These are phyloP conservation scores for Neomorphus geoffroyi DNA, from an alignment of 2,797 vertebrate genomes.

Conservation along the genomic window DNA sequence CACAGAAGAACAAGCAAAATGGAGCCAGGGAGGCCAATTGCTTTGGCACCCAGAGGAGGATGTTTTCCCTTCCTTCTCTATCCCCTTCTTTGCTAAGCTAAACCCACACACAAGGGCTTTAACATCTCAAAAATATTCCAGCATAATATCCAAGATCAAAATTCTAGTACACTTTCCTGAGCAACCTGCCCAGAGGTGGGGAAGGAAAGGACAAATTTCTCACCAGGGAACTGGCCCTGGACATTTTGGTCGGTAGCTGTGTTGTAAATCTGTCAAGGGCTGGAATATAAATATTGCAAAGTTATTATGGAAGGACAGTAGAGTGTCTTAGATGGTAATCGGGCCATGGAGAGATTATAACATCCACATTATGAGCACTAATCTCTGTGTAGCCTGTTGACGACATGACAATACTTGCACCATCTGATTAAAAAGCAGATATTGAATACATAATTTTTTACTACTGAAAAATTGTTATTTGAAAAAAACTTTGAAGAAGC, in stretches of 20 bases:
- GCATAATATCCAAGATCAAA: neutral
- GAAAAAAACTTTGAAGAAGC: neutral
- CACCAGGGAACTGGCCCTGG: neutral
- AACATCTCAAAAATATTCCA: neutral
- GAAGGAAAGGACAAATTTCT: neutral
- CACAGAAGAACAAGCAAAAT: neutral
- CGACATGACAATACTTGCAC: neutral
- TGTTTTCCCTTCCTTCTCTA: neutral
- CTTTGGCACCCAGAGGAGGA: neutral
- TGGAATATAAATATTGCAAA: neutral
- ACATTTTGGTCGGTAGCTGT: neutral
- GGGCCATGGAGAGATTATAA: constrained; percentile 32
- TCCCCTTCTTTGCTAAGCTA: neutral
- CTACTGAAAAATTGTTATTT: neutral
- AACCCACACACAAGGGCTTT: neutral
- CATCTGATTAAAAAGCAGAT: neutral
- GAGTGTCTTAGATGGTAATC: neutral
- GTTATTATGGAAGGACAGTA: neutral
- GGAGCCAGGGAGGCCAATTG: neutral
- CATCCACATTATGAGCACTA: neutral
- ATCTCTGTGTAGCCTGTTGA: neutral
- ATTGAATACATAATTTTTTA: neutral
- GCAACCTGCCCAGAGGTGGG: neutral
- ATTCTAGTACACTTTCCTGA: neutral
- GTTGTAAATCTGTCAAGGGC: neutral